Conservation (phyloP, 2,888 invertebrate species). For the Limnephilus lunatus region DNA sequence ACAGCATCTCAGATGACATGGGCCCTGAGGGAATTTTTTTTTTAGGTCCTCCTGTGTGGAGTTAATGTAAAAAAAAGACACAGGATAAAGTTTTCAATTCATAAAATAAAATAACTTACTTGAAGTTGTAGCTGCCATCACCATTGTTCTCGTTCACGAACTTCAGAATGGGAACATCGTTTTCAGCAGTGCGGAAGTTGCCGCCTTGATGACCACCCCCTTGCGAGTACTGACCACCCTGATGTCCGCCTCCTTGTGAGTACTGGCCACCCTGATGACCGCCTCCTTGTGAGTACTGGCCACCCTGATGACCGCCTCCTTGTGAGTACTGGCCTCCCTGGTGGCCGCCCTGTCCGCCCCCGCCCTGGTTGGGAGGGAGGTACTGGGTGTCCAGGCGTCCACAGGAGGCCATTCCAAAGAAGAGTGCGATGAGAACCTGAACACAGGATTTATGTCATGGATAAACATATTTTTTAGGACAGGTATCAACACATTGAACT, state of each 20-base stretch:
- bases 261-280: not conserved
- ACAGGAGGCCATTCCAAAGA: conserved; percentile 57
- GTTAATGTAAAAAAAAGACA: no score
- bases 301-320: not conserved
- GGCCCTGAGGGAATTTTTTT: no score
- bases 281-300: conserved; percentile 8
- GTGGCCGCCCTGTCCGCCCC: not conserved
- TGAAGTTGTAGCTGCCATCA: conserved; percentile 81
- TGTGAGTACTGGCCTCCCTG: not conserved
- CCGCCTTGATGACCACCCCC: conserved; percentile 24
- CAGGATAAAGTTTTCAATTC: no score
- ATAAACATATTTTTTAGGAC: no score
- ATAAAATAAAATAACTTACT: conserved; percentile 71
- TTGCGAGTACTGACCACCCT: not conserved
- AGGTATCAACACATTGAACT: no score
- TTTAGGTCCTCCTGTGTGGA: no score
- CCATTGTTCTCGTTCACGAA: conserved; percentile 80
- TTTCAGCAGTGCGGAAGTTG: conserved; percentile 66
- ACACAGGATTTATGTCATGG: no score
- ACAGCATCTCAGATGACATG: no score
- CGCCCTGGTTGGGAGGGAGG: conserved; percentile 49
- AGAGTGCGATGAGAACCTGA: not conserved
- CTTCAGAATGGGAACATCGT: conserved; percentile 78
- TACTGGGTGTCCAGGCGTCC: conserved; percentile 55
- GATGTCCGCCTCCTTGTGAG: not conserved